phyloP scores from a whole-genome alignment of 2,888 invertebrate genomes.

The Lamellibrachia satsuma region DNA sequence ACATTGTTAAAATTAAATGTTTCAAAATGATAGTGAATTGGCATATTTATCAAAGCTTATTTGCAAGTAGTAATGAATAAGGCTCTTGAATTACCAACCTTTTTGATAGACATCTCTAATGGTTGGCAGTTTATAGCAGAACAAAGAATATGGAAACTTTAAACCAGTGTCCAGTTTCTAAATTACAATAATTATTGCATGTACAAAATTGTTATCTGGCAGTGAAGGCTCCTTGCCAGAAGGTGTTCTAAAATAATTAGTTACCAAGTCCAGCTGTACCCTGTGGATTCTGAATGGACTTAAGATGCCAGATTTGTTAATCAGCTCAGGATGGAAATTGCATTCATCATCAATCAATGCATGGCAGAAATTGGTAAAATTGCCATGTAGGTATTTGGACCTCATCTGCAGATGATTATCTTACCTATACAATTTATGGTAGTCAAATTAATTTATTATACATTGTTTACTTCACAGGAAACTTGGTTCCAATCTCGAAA shows the following conservation, averaged over 20 bases:
- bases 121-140: background rate
- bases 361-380: background rate
- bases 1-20: constrained; percentile 7
- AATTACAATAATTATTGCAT: too few species aligned
- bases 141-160: background rate
- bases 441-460: background rate
- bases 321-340: background rate
- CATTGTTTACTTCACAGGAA: too few species aligned
- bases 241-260: background rate
- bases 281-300: background rate
- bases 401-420: background rate
- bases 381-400: background rate
- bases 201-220: background rate
- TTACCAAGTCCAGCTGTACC: background rate
- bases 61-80: background rate
- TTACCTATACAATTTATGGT: background rate
- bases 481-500: too few species aligned
- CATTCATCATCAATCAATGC: background rate
- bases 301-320: background rate
- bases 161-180: background rate
- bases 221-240: background rate
- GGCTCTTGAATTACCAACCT: background rate
- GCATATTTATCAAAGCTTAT: background rate
- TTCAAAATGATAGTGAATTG: background rate
- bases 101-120: background rate